Evolutionary conservation across 2,888 invertebrate species (phyloP).

Genomic region (Bombylius discolor): DNA sequence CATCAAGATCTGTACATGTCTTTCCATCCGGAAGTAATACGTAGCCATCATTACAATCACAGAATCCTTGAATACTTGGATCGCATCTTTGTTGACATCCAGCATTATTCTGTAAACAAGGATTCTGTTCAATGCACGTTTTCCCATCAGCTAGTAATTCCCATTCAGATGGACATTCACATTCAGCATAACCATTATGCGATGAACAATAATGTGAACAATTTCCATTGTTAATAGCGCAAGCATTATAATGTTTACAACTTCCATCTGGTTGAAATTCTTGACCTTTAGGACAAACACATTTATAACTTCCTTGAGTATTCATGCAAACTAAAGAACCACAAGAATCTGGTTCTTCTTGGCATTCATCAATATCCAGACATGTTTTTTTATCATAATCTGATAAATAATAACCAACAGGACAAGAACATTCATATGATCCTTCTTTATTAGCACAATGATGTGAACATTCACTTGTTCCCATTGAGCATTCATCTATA

Average conservation of each 20-base stretch:
- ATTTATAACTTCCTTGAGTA: constrained; percentile 39
- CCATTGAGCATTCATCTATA: constrained; percentile 38
- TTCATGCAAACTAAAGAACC: constrained; percentile 33
- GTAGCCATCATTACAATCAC: constrained; percentile 35
- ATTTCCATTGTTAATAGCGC: constrained; percentile 38
- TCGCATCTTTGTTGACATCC: constrained; percentile 50
- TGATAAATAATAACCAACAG: constrained; percentile 27
- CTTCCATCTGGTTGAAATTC: constrained; percentile 23
- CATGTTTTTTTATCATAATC: constrained; percentile 24
- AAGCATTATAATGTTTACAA: constrained; percentile 37
- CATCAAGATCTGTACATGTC: constrained; percentile 41
- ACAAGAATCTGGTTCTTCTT: constrained; percentile 24
- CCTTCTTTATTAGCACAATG: constrained; percentile 41
- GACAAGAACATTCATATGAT: constrained; percentile 41
- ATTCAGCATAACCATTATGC: constrained; percentile 36
- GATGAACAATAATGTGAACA: constrained; percentile 46
- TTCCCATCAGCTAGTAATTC: constrained; percentile 34
- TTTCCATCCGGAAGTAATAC: constrained; percentile 34
- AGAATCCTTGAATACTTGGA: constrained; percentile 20
- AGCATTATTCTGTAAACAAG: constrained; percentile 43
- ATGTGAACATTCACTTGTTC: constrained; percentile 41
- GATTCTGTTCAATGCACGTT: constrained; percentile 38
- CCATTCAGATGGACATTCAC: constrained; percentile 34
- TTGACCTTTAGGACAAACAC: constrained; percentile 41
- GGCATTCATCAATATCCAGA: constrained; percentile 40